phyloP scores from a whole-genome alignment of 2,797 vertebrate genomes.

The Chloroceryle amazona region DNA sequence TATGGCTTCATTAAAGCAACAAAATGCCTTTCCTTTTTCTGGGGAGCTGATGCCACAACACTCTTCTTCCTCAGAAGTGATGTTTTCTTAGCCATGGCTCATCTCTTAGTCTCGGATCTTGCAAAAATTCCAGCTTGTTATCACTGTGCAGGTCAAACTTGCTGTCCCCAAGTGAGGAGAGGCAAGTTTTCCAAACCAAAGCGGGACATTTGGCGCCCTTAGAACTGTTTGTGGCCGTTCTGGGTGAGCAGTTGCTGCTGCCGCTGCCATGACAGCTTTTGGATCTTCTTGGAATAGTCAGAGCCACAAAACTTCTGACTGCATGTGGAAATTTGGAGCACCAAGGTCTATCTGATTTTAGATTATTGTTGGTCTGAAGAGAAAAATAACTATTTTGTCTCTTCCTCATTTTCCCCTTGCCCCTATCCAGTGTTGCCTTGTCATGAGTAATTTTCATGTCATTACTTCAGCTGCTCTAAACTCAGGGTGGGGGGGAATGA shows the following conservation, averaged over 20 bases:
- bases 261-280: not conserved
- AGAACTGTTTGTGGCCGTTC: not conserved
- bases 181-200: not conserved
- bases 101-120: not conserved
- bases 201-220: not conserved
- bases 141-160: not conserved
- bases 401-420: not conserved
- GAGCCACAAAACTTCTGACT: not conserved
- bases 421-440: not conserved
- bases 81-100: not conserved
- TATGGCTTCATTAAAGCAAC: conserved; percentile 44
- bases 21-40: not conserved
- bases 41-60: not conserved
- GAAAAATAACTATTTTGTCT: not conserved
- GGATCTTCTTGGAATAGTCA: not conserved
- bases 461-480: conserved; percentile 52
- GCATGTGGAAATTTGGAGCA: not conserved
- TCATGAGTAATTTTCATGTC: conserved; percentile 40
- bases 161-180: not conserved
- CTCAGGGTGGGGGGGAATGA: not conserved
- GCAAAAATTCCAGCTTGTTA: not conserved
- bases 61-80: not conserved
- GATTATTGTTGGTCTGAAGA: not conserved
- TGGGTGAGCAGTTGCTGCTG: not conserved
- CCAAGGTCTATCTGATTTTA: not conserved